These are phyloP conservation scores for Syncerus caffer DNA, from an alignment of 2,797 vertebrate species.

Conservation along the genomic window DNA sequence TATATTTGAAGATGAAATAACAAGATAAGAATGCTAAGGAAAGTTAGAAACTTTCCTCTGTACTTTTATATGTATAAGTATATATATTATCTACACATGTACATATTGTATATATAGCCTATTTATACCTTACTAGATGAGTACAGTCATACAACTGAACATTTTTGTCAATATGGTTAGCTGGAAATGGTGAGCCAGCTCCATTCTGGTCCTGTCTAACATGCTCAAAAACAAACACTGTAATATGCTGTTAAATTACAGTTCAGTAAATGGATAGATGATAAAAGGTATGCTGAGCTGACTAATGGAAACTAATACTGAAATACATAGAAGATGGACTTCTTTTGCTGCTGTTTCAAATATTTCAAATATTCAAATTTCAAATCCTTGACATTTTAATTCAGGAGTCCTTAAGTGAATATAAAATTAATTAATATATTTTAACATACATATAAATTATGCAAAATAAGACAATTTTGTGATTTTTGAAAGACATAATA, in stretches of 20 bases:
- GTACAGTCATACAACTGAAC: neutral
- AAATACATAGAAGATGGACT: neutral
- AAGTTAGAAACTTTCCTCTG: constrained; percentile 5
- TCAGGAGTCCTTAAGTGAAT: constrained; percentile 42
- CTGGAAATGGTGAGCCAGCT: neutral
- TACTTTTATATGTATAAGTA: neutral
- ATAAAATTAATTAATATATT: constrained; percentile 39
- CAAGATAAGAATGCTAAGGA: constrained; percentile 5
- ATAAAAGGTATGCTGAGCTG: neutral
- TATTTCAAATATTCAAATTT: neutral
- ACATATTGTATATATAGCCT: neutral
- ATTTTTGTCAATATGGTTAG: neutral
- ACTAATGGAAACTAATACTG: neutral
- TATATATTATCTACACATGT: neutral
- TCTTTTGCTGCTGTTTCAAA: neutral
- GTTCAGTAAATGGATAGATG: neutral
- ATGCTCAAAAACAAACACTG: neutral
- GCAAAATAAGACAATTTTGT: constrained; percentile 35
- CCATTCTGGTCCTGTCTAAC: neutral
- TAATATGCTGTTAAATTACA: neutral
- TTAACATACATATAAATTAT: constrained; percentile 33
- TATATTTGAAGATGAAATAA: constrained; percentile 45
- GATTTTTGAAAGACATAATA: constrained; percentile 28
- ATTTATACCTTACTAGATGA: neutral
- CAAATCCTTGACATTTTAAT: constrained; percentile 25